phyloP scores from a whole-genome alignment of 2,113 vertebrate genomes.

The Sarotherodon lohbergeri region DNA sequence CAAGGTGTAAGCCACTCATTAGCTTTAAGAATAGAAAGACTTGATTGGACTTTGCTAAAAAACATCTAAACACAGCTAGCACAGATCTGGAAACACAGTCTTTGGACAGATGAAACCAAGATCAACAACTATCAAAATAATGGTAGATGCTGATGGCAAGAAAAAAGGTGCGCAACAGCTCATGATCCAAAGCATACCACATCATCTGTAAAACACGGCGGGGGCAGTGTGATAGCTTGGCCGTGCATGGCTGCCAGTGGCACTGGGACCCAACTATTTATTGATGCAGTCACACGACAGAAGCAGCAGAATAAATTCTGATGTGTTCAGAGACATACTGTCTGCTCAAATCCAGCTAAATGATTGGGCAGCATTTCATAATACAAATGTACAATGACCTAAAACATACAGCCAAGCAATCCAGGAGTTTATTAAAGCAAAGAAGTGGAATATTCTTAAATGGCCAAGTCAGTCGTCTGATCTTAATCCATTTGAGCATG shows the following conservation, averaged over 20 bases:
- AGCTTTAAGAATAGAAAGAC: background rate
- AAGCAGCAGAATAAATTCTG: background rate
- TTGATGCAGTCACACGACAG: background rate
- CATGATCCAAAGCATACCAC: background rate
- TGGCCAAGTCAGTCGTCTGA: background rate
- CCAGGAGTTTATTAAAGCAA: background rate
- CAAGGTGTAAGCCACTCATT: background rate
- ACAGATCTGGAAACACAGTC: background rate
- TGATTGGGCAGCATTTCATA: background rate
- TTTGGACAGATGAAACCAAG: background rate
- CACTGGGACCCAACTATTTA: background rate
- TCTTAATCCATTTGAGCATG: background rate
- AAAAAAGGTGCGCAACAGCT: background rate
- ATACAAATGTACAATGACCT: background rate
- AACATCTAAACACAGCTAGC: background rate
- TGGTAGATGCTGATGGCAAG: background rate
- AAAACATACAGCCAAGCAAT: background rate
- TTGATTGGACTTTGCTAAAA: background rate
- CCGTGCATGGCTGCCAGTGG: background rate
- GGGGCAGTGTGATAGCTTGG: background rate
- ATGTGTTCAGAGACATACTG: background rate
- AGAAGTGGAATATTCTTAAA: background rate
- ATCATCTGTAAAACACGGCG: background rate
- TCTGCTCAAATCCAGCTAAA: background rate
- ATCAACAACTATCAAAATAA: background rate